phyloP scores from a whole-genome alignment of 2,113 vertebrate genomes.

The Ctenodactylus gundi region DNA sequence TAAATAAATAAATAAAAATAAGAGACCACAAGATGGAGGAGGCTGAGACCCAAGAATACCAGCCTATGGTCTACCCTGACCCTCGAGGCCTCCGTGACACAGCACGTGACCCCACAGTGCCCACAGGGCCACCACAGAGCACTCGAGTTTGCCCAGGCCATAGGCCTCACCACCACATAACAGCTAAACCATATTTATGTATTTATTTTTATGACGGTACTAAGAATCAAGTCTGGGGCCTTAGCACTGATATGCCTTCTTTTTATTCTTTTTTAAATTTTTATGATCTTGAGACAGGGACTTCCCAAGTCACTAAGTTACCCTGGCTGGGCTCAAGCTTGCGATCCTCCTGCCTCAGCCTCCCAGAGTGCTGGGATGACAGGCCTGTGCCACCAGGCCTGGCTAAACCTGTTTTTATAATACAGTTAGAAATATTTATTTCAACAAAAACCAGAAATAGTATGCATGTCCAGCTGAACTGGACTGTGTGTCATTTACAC shows the following conservation, averaged over 20 bases:
- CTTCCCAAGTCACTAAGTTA: too few relatives aligned
- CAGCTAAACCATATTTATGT: not conserved
- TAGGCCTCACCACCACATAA: not conserved
- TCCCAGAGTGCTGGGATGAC: too few relatives aligned
- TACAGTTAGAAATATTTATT: not conserved
- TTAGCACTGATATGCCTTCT: too few relatives aligned
- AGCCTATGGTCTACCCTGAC: accelerated
- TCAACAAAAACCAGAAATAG: constrained; percentile 1
- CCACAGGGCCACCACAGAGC: too few relatives aligned
- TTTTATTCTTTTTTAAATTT: too few relatives aligned
- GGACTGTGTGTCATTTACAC: not conserved
- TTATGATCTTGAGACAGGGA: too few relatives aligned
- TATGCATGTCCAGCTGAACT: not conserved
- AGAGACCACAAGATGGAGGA: not conserved
- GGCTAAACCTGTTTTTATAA: not conserved
- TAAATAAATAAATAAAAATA: not conserved
- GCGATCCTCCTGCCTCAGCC: too few relatives aligned
- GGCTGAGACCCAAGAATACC: not conserved
- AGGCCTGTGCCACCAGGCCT: too few relatives aligned
- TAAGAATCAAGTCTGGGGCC: too few relatives aligned
- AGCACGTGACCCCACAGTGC: accelerated
- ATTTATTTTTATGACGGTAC: too few relatives aligned
- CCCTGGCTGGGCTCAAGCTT: too few relatives aligned
- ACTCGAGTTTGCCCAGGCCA: not conserved
- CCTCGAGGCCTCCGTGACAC: not conserved